phyloP scores from a whole-genome alignment of 2,888 invertebrate species.

The Spicauda simplicius region DNA sequence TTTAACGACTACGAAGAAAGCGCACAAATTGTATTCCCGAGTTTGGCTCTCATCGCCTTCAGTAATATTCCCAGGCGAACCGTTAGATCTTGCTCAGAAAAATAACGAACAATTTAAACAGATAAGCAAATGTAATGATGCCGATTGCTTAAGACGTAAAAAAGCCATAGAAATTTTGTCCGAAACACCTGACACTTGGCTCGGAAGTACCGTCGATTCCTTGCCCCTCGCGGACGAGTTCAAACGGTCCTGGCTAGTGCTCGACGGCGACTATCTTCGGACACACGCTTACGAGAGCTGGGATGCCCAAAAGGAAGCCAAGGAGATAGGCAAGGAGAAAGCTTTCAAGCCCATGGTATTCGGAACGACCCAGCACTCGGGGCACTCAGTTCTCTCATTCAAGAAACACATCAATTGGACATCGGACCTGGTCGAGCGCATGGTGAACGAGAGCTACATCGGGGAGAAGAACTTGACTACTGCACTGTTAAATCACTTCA shows the following conservation, averaged over 20 bases:
- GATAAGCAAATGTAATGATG: constrained; percentile 82
- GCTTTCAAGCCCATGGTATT: constrained; percentile 85
- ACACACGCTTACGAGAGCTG: constrained; percentile 88
- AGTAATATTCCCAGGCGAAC: constrained; percentile 88
- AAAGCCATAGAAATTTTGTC: constrained; percentile 86
- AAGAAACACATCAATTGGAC: constrained; percentile 88
- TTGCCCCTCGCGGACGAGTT: constrained; percentile 86
- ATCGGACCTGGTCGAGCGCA: constrained; percentile 86
- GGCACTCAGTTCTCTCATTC: constrained; percentile 86
- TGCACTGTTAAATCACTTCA: constrained; percentile 87
- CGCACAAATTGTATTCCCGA: constrained; percentile 88
- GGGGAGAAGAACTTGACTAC: constrained; percentile 86
- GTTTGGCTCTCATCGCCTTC: constrained; percentile 93
- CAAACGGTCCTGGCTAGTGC: constrained; percentile 90
- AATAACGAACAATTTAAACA: constrained; percentile 86
- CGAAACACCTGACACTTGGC: constrained; percentile 90
- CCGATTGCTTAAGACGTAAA: constrained; percentile 83
- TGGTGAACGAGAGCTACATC: constrained; percentile 87
- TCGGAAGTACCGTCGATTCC: constrained; percentile 84
- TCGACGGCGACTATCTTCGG: constrained; percentile 89
- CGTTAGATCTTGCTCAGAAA: constrained; percentile 85
- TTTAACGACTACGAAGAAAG: constrained; percentile 85
- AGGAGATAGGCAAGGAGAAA: constrained; percentile 71
- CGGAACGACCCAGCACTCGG: constrained; percentile 90
- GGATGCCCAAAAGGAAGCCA: constrained; percentile 76